phyloP scores from a whole-genome alignment of 2,797 vertebrate species.

The Gallirallus australis region DNA sequence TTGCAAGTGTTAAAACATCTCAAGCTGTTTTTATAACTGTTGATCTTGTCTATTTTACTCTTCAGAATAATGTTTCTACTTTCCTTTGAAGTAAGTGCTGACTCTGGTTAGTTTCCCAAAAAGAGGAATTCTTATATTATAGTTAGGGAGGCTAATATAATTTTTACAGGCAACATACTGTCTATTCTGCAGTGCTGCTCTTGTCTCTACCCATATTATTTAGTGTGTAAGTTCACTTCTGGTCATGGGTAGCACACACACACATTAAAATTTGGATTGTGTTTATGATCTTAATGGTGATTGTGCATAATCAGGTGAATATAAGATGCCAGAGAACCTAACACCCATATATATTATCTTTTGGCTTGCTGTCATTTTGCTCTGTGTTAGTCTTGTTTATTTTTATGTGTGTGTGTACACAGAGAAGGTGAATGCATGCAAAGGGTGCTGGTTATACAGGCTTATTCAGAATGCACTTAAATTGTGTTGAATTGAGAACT shows the following conservation, averaged over 20 bases:
- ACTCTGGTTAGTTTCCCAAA: neutral
- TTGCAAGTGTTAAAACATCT: neutral
- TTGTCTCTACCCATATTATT: neutral
- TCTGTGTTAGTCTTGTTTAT: neutral
- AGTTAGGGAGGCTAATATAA: neutral
- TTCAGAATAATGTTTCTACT: neutral
- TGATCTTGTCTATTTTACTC: neutral
- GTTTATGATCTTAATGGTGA: neutral
- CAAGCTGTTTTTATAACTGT: neutral
- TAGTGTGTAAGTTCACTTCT: rapidly evolving
- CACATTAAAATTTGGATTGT: neutral
- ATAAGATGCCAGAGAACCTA: neutral
- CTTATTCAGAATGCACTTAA: neutral
- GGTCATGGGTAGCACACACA: neutral
- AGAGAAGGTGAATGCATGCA: neutral
- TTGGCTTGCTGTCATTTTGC: neutral
- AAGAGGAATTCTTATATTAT: neutral
- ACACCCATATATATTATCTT: neutral
- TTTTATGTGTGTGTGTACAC: rapidly evolving
- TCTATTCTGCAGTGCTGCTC: neutral
- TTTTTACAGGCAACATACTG: neutral
- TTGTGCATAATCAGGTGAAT: neutral
- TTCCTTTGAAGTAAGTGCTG: neutral
- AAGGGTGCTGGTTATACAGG: neutral
- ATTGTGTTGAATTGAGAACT: neutral